phyloP scores from a whole-genome alignment of 2,113 vertebrate species.

The Hippolais icterina region DNA sequence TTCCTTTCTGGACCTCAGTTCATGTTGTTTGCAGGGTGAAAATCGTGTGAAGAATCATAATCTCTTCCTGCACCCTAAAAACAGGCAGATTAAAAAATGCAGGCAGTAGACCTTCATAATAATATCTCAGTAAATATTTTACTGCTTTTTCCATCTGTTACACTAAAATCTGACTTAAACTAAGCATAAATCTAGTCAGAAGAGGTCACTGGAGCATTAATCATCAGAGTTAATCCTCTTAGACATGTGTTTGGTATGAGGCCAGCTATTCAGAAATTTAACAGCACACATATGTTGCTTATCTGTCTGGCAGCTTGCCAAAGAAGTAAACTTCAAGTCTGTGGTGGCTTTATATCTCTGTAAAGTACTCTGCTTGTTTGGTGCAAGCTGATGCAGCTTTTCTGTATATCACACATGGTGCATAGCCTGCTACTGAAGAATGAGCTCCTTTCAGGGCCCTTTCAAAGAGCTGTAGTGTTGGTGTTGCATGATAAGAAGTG shows the following conservation, averaged over 20 bases:
- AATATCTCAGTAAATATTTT: constrained; percentile 42
- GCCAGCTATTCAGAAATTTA: constrained; percentile 27
- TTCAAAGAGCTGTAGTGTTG: background rate
- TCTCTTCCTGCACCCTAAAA: background rate
- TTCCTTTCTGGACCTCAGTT: background rate
- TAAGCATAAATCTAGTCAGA: constrained; percentile 9
- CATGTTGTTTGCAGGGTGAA: background rate
- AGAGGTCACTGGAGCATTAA: constrained; percentile 26
- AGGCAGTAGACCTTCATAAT: background rate
- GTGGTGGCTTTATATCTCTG: background rate
- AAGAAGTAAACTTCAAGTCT: background rate
- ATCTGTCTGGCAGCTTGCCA: background rate
- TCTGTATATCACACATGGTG: background rate
- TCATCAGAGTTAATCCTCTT: constrained; percentile 3
- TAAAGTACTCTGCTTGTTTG: background rate
- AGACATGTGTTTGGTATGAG: constrained; percentile 9
- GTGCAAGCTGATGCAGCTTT: background rate
- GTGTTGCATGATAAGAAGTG: background rate
- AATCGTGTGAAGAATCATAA: background rate
- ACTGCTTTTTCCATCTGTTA: constrained; percentile 27
- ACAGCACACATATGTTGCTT: background rate
- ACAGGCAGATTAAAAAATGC: background rate
- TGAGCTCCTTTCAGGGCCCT: background rate
- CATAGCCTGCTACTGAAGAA: background rate
- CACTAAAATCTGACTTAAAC: constrained; percentile 22